Evolutionary conservation across 2,888 invertebrate genomes (phyloP).

Genomic region (Drosophila yooni): DNA sequence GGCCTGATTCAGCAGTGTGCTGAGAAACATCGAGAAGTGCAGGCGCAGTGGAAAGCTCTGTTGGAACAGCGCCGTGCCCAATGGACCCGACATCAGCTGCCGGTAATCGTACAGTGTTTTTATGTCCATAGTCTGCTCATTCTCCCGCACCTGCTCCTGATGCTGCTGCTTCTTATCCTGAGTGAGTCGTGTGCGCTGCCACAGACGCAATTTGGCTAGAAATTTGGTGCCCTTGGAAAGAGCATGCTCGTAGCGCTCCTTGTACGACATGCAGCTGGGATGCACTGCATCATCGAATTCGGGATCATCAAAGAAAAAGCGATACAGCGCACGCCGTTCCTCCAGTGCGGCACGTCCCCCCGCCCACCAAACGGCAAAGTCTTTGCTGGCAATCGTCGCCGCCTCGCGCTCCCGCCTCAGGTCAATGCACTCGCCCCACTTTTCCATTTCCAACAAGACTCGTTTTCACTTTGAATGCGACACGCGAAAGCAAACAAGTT

Average conservation of each 20-base stretch:
- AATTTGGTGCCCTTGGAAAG: slow-evolving; percentile 84
- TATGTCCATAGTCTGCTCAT: slow-evolving; percentile 74
- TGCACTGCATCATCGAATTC: slow-evolving; percentile 69
- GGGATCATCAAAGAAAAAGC: slow-evolving; percentile 70
- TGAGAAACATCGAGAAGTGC: slow-evolving; percentile 96
- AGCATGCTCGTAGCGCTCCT: slow-evolving; percentile 76
- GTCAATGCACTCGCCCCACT: slow-evolving; percentile 52
- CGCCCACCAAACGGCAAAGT: slow-evolving; percentile 81
- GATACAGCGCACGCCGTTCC: slow-evolving; percentile 69
- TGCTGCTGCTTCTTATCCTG: background rate
- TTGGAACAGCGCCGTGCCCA: slow-evolving; percentile 79
- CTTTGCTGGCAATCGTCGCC: slow-evolving; percentile 71
- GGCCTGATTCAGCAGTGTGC: slow-evolving; percentile 93
- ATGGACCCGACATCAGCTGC: slow-evolving; percentile 68
- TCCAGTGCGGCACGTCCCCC: slow-evolving; percentile 65
- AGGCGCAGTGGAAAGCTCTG: slow-evolving; percentile 87
- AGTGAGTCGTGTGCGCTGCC: slow-evolving; percentile 84
- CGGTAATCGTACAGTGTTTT: slow-evolving; percentile 69
- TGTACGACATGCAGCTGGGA: slow-evolving; percentile 74
- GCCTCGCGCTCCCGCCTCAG: slow-evolving; percentile 66
- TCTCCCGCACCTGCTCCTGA: slow-evolving; percentile 85
- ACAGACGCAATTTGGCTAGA: slow-evolving; percentile 89
- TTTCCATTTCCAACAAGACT: background rate
- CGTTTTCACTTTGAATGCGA: background rate
- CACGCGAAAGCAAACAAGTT: background rate